These are phyloP conservation scores for Centropristis striata DNA, from an alignment of 2,113 vertebrate genomes.

Conservation along the genomic window DNA sequence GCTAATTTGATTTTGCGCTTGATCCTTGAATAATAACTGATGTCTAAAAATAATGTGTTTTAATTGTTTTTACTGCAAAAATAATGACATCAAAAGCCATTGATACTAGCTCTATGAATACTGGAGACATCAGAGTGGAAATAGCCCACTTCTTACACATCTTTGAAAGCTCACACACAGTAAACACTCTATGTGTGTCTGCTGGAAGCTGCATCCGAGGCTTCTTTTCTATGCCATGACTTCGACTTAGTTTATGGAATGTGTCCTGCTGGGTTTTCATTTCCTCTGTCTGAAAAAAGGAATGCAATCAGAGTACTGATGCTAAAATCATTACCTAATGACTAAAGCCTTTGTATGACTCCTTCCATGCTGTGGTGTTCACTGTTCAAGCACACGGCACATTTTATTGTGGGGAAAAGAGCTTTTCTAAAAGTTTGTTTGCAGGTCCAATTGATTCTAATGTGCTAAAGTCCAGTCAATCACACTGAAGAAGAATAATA, in stretches of 20 bases:
- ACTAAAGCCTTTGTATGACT: conserved; percentile 72
- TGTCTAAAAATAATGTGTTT: conserved; percentile 76
- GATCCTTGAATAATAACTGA: conserved; percentile 81
- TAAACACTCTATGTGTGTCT: conserved; percentile 48
- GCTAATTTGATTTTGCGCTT: conserved; percentile 85
- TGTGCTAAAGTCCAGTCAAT: conserved; percentile 36
- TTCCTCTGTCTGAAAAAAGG: conserved; percentile 73
- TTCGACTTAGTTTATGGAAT: conserved; percentile 70
- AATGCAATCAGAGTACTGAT: conserved; percentile 73
- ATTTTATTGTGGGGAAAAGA: conserved; percentile 32
- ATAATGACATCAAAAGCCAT: conserved; percentile 61
- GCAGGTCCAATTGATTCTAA: conserved; percentile 36
- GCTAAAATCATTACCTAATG: conserved; percentile 82
- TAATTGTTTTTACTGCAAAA: conserved; percentile 73
- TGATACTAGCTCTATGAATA: conserved; percentile 13
- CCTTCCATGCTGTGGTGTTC: conserved; percentile 62
- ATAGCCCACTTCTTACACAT: conserved; percentile 15
- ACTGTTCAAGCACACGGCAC: conserved; percentile 40
- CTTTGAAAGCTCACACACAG: conserved; percentile 27
- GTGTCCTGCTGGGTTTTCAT: conserved; percentile 76
- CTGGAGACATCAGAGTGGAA: background rate
- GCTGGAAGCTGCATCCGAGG: conserved; percentile 32
- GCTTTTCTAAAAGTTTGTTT: conserved; percentile 45
- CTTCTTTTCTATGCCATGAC: conserved; percentile 46
- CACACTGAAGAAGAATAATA: background rate